A percentile compares a stretch with the other conserved stretches of the same genome.
Conservation (phyloP, 2,113 vertebrate species). For the Accipiter virgatus region DNA sequence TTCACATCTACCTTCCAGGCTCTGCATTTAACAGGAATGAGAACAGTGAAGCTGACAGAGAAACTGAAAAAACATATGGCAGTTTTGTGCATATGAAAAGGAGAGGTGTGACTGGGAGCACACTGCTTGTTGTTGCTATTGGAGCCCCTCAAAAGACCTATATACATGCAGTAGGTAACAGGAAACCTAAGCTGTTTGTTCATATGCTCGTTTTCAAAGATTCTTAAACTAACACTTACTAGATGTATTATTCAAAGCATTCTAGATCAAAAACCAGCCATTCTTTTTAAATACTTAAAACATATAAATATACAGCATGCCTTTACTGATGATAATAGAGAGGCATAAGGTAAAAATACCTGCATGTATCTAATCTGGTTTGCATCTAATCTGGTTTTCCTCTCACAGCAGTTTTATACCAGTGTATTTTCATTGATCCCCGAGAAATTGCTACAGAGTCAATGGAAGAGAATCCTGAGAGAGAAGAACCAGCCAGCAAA, state of each 20-base stretch:
- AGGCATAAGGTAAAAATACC: not conserved
- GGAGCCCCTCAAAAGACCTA: not conserved
- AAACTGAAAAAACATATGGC: constrained; percentile 29
- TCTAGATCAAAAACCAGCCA: not conserved
- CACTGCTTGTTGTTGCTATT: not conserved
- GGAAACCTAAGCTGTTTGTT: not conserved
- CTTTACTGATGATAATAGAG: not conserved
- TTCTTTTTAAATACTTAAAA: not conserved
- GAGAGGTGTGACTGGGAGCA: constrained; percentile 5
- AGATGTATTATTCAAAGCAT: not conserved
- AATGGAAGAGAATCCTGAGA: not conserved
- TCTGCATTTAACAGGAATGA: not conserved
- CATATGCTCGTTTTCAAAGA: not conserved
- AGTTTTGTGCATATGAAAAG: not conserved
- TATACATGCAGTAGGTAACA: not conserved
- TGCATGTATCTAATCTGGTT: not conserved
- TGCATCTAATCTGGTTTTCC: not conserved
- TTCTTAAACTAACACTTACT: not conserved
- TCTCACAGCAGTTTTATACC: not conserved
- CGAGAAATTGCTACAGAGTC: not conserved
- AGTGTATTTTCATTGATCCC: not conserved
- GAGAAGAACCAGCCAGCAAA: not conserved
- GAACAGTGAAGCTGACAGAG: not conserved
- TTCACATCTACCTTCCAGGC: not conserved
- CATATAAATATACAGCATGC: not conserved